Evolutionary conservation across 2,113 vertebrate genomes (phyloP).

Genomic region (Entelurus aequoreus): DNA sequence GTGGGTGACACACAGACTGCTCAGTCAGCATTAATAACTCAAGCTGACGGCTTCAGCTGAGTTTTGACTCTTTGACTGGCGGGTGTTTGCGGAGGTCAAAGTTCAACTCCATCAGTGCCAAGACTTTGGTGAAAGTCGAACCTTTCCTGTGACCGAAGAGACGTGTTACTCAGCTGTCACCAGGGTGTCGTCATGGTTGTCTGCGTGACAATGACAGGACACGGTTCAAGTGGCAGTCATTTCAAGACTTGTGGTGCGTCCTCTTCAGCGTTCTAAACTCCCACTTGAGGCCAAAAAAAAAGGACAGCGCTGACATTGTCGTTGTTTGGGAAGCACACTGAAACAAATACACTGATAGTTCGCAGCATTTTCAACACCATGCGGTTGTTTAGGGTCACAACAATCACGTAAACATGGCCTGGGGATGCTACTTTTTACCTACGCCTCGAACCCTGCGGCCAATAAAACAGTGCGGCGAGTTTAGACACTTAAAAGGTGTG

Average conservation of each 20-base stretch:
- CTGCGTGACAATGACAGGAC: not conserved
- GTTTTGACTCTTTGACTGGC: constrained; percentile 29
- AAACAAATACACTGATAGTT: not conserved
- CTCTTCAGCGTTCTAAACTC: constrained; percentile 8
- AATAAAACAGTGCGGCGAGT: too few relatives aligned
- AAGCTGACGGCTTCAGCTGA: constrained; percentile 30
- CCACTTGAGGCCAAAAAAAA: constrained; percentile 11
- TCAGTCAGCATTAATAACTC: constrained; percentile 41
- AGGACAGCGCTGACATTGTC: constrained; percentile 1
- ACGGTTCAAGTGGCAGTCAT: too few relatives aligned
- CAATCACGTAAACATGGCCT: too few relatives aligned
- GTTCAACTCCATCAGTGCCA: constrained; percentile 2
- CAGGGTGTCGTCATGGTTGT: not conserved
- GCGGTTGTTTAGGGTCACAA: too few relatives aligned
- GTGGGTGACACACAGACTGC: constrained; percentile 30
- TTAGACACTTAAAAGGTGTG: too few relatives aligned
- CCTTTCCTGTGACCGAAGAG: not conserved
- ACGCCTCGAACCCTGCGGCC: too few relatives aligned
- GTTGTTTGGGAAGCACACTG: constrained; percentile 5
- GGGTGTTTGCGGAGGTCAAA: constrained; percentile 28
- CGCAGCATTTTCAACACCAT: too few relatives aligned
- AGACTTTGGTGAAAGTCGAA: not conserved
- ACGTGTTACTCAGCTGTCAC: not conserved
- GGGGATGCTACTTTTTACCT: too few relatives aligned
- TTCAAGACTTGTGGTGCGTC: constrained; percentile 7